Percentiles rank a stretch among this genome's conserved stretches.
These are phyloP conservation scores for Forbesichthys agassizii DNA, from an alignment of 2,113 vertebrate species.

Conservation along the genomic window DNA sequence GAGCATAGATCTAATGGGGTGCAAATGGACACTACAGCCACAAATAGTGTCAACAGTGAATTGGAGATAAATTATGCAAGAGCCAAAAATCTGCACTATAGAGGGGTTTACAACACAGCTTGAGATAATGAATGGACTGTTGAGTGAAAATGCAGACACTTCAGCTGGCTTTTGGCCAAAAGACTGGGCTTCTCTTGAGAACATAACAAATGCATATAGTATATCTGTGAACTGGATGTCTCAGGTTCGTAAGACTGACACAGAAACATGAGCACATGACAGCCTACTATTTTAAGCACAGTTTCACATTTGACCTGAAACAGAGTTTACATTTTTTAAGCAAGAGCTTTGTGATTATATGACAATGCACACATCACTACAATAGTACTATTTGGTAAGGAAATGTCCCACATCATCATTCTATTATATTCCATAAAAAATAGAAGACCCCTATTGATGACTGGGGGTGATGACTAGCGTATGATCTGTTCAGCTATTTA, in stretches of 20 bases:
- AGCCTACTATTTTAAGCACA: background rate
- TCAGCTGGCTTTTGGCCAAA: background rate
- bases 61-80: slow-evolving; percentile 41
- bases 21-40: slow-evolving; percentile 35
- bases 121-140: slow-evolving; percentile 31
- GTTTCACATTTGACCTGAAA: slow-evolving; percentile 1
- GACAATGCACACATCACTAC: background rate
- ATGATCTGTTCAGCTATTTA: too few species aligned
- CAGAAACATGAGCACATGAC: background rate
- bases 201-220: slow-evolving; percentile 11
- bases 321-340: background rate
- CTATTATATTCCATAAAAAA: background rate
- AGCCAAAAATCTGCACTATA: slow-evolving; percentile 40
- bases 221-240: background rate
- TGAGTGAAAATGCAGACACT: slow-evolving; percentile 21
- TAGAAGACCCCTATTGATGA: too few species aligned
- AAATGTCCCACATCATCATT: background rate
- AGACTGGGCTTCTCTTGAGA: slow-evolving; percentile 5
- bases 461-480: too few species aligned
- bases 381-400: background rate
- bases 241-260: slow-evolving; percentile 6
- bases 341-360: background rate
- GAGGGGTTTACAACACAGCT: slow-evolving; percentile 24
- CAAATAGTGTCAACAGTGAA: slow-evolving; percentile 21
- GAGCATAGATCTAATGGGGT: background rate